Conservation (phyloP, 1,140 invertebrate species). For the Asobara japonica region DNA sequence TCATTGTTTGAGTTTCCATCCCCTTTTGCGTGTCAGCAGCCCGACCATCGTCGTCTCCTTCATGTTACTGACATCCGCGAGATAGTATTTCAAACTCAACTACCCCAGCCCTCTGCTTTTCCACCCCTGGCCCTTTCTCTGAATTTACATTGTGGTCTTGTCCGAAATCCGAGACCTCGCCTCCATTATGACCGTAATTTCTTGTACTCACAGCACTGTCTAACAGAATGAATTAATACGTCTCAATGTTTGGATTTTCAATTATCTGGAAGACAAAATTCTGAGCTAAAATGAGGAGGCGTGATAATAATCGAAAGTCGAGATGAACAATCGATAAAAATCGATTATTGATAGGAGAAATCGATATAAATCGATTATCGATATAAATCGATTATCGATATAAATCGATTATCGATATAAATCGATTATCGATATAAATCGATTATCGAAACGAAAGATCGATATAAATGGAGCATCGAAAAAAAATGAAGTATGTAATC, state of each 20-base stretch:
- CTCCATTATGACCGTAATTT: neutral
- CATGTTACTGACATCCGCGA: conserved; percentile 13
- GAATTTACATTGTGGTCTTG: conserved; percentile 13
- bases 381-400: no score
- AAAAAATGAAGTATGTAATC: no score
- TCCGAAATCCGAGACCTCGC: neutral
- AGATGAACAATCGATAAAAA: no score
- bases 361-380: no score
- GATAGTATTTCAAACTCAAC: conserved; percentile 19
- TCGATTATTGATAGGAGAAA: no score
- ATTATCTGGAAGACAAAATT: neutral
- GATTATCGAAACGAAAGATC: no score
- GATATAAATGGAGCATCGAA: no score
- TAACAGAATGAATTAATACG: neutral
- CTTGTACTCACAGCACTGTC: neutral
- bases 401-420: no score
- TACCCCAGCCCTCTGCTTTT: neutral
- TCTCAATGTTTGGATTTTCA: neutral
- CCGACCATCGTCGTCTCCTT: conserved; percentile 14
- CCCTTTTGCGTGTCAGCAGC: conserved; percentile 25
- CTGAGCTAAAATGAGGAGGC: no score
- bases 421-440: no score
- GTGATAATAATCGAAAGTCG: neutral
- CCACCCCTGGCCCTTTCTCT: neutral
- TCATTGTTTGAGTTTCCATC: conserved; percentile 34